Conservation (phyloP, 2,888 invertebrate genomes). For the Agrochola circellaris region DNA sequence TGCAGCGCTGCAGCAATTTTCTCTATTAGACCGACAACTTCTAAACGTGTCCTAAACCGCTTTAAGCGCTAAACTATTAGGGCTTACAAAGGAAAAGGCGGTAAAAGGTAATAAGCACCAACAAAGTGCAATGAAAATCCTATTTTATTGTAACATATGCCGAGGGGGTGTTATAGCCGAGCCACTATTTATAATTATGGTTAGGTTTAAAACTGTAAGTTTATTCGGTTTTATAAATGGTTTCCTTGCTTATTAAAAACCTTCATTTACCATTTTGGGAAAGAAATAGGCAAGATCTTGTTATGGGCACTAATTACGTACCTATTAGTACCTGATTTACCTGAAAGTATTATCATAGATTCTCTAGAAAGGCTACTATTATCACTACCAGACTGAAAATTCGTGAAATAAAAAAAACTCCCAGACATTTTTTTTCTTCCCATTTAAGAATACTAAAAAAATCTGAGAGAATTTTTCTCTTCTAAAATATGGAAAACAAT, state of each 20-base stretch:
- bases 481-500: slow-evolving; percentile 55
- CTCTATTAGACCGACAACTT: slow-evolving; percentile 64
- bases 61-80: slow-evolving; percentile 75
- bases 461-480: neutral
- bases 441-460: slow-evolving; percentile 23
- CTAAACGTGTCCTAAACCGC: slow-evolving; percentile 65
- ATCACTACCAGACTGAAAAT: neutral
- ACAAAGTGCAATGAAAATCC: slow-evolving; percentile 64
- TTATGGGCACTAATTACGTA: neutral
- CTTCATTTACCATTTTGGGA: neutral
- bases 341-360: slow-evolving; percentile 6
- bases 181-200: slow-evolving; percentile 39
- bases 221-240: slow-evolving; percentile 2
- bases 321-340: neutral
- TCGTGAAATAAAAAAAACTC: neutral
- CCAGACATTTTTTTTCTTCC: neutral
- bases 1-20: slow-evolving; percentile 81
- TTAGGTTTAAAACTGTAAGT: slow-evolving; percentile 16
- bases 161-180: slow-evolving; percentile 50
- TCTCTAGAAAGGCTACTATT: neutral
- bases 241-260: too few relatives aligned
- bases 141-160: slow-evolving; percentile 56
- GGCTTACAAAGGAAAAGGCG: slow-evolving; percentile 59
- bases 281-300: neutral
- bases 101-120: slow-evolving; percentile 73